Evolutionary conservation across 1,140 invertebrate genomes (phyloP), one percentile per base, ranked within the genome.

Genomic region (Drosophila orosa): DNA sequence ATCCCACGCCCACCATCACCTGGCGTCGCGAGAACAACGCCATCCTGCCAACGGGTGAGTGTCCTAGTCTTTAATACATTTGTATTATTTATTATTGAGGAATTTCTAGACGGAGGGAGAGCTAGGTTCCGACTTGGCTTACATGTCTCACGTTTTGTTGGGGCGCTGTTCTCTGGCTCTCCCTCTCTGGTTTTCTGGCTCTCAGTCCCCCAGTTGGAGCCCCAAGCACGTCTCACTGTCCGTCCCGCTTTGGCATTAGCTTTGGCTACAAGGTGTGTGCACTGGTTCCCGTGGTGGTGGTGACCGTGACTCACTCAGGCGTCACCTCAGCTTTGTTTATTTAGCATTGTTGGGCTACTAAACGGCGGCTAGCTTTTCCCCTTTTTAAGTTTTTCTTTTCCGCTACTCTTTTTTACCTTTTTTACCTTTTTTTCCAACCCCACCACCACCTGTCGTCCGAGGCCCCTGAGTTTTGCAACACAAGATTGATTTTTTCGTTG

Each of bases 1-100:
- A 95, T 92, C 97, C 97, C 15, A 90, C 92, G 3, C 97, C 98
- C 19, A 95, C 95, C 87, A 96, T 98, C 67, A 97, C 96, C 12
- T 98, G 97, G 97, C 94, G 97, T 74, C 94, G 97, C 75, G 97
- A 98, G 92, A 98, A 98, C 91, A 98, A 98, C 93, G 97, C 97
- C 45, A 96, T 98, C 73, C 92, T 98, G 74, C 97, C 97, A 6
- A 98, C 97, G 24, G 97, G 97, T 74, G 96, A 96, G 42, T 96
- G 42, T 96, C 48, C 17, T 48, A 6, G 19, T 69, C 33, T 8
- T 22, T 35, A 27, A 24, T 24, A 15, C 25, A 35, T 10, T n/a
- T 25, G 37, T 31, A 9, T 39, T 54, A 39, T 12, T 61, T 57
- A 60, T 45, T 58, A 25, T 31, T 62, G 33, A 60, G 63, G 35